phyloP scores from a whole-genome alignment of 2,113 vertebrate genomes.

The Anolis carolinensis region DNA sequence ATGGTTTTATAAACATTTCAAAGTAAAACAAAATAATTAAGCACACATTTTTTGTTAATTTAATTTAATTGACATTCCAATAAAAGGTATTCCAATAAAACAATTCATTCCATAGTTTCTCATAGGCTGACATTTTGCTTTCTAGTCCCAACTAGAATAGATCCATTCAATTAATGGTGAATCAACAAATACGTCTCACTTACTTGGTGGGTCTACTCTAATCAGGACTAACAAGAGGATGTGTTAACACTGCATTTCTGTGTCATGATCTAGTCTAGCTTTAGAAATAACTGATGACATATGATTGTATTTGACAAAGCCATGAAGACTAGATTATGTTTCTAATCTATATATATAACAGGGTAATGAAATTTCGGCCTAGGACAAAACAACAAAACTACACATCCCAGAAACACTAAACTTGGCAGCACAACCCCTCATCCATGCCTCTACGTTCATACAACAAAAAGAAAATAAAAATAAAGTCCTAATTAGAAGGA shows the following conservation, averaged over 20 bases:
- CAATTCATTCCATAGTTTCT: conserved; percentile 25
- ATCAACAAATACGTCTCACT: too few relatives aligned
- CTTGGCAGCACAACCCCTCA: too few relatives aligned
- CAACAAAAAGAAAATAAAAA: too few relatives aligned
- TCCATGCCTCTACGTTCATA: too few relatives aligned
- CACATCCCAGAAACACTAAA: too few relatives aligned
- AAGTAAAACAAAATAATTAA: neutral
- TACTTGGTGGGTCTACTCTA: too few relatives aligned
- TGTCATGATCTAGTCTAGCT: conserved; percentile 43
- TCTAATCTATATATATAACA: too few relatives aligned
- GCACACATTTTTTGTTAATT: neutral
- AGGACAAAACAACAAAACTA: too few relatives aligned
- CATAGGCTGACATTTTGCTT: neutral
- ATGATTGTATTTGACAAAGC: conserved; percentile 78
- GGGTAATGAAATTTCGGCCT: too few relatives aligned
- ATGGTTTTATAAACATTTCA: conserved; percentile 7
- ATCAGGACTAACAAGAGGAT: neutral
- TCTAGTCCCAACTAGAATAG: too few relatives aligned
- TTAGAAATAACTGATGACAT: conserved; percentile 59
- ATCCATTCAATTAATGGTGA: too few relatives aligned
- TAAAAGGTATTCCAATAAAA: neutral
- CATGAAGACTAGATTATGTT: conserved; percentile 74
- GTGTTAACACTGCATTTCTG: conserved; percentile 63
- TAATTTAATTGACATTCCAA: neutral
- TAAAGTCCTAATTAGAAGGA: too few relatives aligned